Conservation (phyloP, 1,140 invertebrate genomes). For the Drosophila orosa region DNA sequence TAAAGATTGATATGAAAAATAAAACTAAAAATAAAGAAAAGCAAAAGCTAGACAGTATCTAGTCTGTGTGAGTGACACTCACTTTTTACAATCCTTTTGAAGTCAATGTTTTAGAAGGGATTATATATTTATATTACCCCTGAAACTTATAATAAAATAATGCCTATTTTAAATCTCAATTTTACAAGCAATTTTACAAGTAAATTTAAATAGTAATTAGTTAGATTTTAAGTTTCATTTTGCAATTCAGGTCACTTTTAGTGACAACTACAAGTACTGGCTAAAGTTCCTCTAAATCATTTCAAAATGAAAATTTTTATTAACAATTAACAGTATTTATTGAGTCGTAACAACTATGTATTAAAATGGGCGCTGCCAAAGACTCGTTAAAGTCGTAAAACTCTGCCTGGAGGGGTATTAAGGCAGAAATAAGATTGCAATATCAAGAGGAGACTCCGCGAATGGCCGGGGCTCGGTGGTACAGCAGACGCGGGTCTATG, state of each 20-base stretch:
- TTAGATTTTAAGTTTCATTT: too few species aligned
- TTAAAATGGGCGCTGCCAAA: background rate
- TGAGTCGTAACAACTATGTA: background rate
- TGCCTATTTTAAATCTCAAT: background rate
- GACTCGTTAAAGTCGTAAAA: constrained; percentile 18
- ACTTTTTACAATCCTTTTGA: background rate
- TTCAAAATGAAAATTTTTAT: background rate
- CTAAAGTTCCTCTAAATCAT: background rate
- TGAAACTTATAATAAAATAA: too few species aligned
- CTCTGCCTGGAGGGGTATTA: constrained; percentile 6
- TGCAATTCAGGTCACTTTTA: background rate
- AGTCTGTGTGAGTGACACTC: too few species aligned
- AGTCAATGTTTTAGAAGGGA: background rate
- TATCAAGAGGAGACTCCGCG: constrained; percentile 25
- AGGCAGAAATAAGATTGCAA: constrained; percentile 48
- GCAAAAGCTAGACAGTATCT: too few species aligned
- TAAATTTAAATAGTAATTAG: too few species aligned
- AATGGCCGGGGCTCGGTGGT: constrained; percentile 3
- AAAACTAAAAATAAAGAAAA: too few species aligned
- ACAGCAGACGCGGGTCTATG: constrained; percentile 42
- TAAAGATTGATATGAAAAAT: too few species aligned
- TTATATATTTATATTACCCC: too few species aligned
- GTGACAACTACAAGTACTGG: background rate
- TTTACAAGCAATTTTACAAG: too few species aligned
- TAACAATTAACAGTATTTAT: background rate